A percentile compares a stretch with the other conserved stretches of the same genome.
Evolutionary conservation across 2,113 vertebrate species (phyloP).

Genomic region (Chlorocebus sabaeus): DNA sequence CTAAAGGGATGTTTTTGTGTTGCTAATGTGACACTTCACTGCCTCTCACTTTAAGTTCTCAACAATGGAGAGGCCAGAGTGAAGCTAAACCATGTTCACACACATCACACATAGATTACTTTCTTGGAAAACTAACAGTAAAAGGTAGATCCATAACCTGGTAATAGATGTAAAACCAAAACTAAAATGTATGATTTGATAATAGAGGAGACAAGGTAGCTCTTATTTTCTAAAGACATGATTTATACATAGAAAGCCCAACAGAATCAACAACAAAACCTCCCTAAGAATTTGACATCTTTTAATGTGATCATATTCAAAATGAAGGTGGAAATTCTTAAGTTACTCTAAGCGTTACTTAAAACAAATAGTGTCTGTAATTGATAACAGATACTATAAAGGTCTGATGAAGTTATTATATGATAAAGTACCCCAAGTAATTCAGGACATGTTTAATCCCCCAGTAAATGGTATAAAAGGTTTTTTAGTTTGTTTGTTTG

Average conservation of each 20-base stretch:
- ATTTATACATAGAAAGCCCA: not conserved
- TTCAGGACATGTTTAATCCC: not conserved
- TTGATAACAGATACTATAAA: not conserved
- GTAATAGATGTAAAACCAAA: not conserved
- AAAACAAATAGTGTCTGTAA: not conserved
- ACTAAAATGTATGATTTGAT: not conserved
- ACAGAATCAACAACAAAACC: not conserved
- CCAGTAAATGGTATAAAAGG: not conserved
- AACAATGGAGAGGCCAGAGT: not conserved
- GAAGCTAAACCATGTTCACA: not conserved
- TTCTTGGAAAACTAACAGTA: not conserved
- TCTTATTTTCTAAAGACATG: not conserved
- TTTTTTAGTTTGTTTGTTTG: not conserved
- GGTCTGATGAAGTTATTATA: too few species aligned
- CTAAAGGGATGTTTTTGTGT: not conserved
- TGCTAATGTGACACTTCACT: not conserved
- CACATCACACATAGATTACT: not conserved
- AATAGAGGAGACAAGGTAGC: not conserved
- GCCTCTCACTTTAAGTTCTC: not conserved
- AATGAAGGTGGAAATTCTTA: not conserved
- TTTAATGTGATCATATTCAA: not conserved
- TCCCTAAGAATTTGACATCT: not conserved
- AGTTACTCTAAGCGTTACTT: not conserved
- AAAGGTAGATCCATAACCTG: not conserved
- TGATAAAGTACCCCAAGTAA: not conserved